phyloP scores from a whole-genome alignment of 2,113 vertebrate species.

The Colossoma macropomum region DNA sequence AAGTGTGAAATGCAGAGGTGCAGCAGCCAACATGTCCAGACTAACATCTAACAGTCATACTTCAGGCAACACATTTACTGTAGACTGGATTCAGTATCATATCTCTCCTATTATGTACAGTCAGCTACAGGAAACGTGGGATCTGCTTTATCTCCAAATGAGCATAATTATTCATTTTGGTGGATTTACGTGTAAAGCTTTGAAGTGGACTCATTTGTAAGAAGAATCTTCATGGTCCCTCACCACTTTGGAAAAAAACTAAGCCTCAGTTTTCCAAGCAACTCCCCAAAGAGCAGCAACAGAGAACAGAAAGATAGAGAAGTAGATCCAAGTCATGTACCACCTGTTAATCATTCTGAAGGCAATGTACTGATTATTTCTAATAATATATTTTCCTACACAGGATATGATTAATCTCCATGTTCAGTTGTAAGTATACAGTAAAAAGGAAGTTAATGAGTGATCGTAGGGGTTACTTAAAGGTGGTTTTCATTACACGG shows the following conservation, averaged over 20 bases:
- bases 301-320: neutral
- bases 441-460: constrained; percentile 9
- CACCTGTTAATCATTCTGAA: constrained; percentile 19
- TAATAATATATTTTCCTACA: neutral
- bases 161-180: neutral
- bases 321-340: constrained; percentile 4
- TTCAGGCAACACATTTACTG: constrained; percentile 31
- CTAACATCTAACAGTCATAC: constrained; percentile 4
- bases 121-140: constrained; percentile 23
- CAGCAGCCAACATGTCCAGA: constrained; percentile 8
- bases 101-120: neutral
- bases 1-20: constrained; percentile 12
- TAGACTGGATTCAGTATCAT: constrained; percentile 11
- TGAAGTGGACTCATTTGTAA: constrained; percentile 26
- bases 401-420: neutral
- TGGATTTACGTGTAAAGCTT: constrained; percentile 4
- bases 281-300: constrained; percentile 16
- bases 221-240: constrained; percentile 6
- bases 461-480: neutral
- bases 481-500: constrained; percentile 20
- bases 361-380: neutral
- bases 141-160: constrained; percentile 34
- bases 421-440: neutral
- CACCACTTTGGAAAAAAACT: constrained; percentile 10
- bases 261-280: neutral